Conservation (phyloP, 1,140 invertebrate species). For the Heliconius hermathena region DNA sequence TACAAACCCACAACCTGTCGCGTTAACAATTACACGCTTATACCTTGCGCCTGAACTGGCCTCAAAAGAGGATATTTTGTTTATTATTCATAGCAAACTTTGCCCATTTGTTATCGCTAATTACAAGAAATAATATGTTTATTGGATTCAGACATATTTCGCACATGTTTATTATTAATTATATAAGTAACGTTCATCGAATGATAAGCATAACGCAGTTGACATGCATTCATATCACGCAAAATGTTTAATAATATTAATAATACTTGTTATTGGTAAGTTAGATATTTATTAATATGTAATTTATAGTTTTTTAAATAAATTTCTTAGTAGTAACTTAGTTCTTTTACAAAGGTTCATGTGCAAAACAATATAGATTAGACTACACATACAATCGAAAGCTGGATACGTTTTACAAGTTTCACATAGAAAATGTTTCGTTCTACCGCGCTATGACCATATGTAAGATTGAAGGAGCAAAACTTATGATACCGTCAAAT, state of each 20-base stretch:
- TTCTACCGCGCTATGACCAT: constrained; percentile 10
- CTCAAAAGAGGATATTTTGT: background rate
- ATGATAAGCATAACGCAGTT: background rate
- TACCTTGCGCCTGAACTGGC: too few species aligned
- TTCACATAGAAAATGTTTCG: constrained; percentile 45
- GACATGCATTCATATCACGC: background rate
- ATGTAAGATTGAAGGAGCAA: constrained; percentile 49
- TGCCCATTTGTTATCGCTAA: background rate
- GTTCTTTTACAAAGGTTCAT: background rate
- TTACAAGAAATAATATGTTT: background rate
- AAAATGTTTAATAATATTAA: background rate
- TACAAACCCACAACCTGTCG: too few species aligned
- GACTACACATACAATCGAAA: constrained; percentile 58
- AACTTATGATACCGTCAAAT: constrained; percentile 42
- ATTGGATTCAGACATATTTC: background rate
- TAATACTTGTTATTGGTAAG: background rate
- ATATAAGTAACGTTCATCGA: background rate
- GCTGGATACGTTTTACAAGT: constrained; percentile 60
- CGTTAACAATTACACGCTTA: too few species aligned
- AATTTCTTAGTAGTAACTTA: background rate
- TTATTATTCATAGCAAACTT: background rate
- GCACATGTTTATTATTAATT: background rate
- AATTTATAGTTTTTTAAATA: background rate
- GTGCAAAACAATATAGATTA: constrained; percentile 45
- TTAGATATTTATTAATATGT: background rate